Evolutionary conservation across 2,888 invertebrate genomes (phyloP), one percentile per base, ranked within the genome.

Genomic region (Phytoseiulus persimilis): DNA sequence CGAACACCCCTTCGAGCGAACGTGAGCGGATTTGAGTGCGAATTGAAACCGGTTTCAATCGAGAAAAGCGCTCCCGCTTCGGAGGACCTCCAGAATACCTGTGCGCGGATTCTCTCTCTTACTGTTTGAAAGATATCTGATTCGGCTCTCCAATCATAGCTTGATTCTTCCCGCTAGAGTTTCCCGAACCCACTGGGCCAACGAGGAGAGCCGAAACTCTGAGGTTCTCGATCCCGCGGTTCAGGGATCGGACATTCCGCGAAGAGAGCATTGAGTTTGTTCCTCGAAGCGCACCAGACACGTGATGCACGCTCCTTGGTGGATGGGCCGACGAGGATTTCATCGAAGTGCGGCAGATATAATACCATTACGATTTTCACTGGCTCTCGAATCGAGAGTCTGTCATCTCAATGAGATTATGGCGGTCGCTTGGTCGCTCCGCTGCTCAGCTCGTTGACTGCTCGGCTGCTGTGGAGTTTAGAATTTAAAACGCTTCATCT

Each of bases 341-440:
- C 65, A 65, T 65, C 18, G 65, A 65, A 65, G 11, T 28, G 65
- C 65, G 65, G 65, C 65, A 23, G 65, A 14, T 23, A 65, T 65
- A 65, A 65, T 65, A 65, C 65, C 65, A 65, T 65, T 65, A 65
- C 65, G 65, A 65, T 65, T 65, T 65, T 65, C 65, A 65, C 65
- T 65, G 65, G 65, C 65, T 65, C 28, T 65, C 65, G 18, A 65
- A 65, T 65, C 65, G 18, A 65, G 65, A 65, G 65, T 65, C 65
- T 65, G 65, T 65, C 65, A 65, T 65, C 65, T 65, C 65, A 65
- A 65, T 28, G 18, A 65, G 65, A 65, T 65, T 65, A 65, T 65
- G 28, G 9, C 65, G 65, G 65, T 65, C 65, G 65, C 28, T 65
- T 65, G 65, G 11, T 65, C 65, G 65, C 28, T 28, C 23, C 9